Evolutionary conservation across 2,888 invertebrate species (phyloP).

Genomic region (Cepaea hortensis): DNA sequence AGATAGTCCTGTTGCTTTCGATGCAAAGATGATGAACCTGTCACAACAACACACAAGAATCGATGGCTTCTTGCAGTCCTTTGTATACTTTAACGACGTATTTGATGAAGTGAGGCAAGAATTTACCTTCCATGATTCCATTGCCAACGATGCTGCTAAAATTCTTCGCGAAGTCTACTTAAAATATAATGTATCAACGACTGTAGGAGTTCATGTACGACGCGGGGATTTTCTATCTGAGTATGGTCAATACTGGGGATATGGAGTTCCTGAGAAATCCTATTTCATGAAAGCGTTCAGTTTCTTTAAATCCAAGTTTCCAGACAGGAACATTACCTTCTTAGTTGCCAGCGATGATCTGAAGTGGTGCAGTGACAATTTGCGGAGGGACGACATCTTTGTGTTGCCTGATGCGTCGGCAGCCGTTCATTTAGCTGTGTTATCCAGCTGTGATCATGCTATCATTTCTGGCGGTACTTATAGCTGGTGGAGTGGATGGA

Average conservation of each 20-base stretch:
- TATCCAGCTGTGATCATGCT: constrained; percentile 24
- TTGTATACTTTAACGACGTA: too few relatives aligned
- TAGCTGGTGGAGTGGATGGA: background rate
- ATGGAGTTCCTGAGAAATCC: background rate
- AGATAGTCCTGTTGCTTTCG: background rate
- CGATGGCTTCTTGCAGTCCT: too few relatives aligned
- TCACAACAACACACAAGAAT: background rate
- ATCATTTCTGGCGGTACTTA: constrained; percentile 1
- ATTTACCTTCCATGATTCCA: background rate
- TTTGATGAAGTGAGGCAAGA: background rate
- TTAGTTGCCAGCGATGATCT: constrained; percentile 16
- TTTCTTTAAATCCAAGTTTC: constrained; percentile 15
- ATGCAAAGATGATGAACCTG: background rate
- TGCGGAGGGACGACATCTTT: background rate
- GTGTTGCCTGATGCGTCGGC: background rate
- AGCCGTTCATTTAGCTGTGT: background rate
- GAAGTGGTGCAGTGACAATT: background rate
- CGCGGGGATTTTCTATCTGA: background rate
- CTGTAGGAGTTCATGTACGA: constrained; percentile 30
- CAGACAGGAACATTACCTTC: background rate
- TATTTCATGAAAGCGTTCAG: constrained; percentile 30
- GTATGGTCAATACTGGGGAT: background rate
- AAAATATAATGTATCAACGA: background rate
- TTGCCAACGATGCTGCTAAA: background rate
- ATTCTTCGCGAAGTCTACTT: background rate